phyloP scores from a whole-genome alignment of 1,140 invertebrate species.

The Drosophila tropicalis region DNA sequence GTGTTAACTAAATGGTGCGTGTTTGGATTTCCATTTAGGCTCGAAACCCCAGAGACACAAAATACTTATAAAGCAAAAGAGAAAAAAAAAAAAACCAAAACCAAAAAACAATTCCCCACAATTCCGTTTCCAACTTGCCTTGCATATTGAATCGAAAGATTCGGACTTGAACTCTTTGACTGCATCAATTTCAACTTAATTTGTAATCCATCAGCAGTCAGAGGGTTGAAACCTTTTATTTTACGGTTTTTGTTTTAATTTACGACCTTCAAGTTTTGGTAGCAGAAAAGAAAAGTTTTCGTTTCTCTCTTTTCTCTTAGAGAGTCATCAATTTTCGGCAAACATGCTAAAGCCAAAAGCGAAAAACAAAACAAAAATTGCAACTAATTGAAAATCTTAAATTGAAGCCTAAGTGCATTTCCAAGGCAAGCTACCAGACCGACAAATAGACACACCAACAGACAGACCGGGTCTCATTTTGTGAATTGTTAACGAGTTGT shows the following conservation, averaged over 20 bases:
- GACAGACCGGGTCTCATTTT: slow-evolving; percentile 25
- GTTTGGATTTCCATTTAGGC: slow-evolving; percentile 77
- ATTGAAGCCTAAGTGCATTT: slow-evolving; percentile 77
- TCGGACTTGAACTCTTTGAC: slow-evolving; percentile 42
- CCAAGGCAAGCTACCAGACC: slow-evolving; percentile 62
- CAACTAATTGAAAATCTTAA: slow-evolving; percentile 72
- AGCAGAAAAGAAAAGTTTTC: slow-evolving; percentile 34
- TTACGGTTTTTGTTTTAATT: slow-evolving; percentile 39
- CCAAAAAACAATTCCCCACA: slow-evolving; percentile 40
- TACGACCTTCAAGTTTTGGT: slow-evolving; percentile 49
- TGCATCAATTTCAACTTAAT: slow-evolving; percentile 62
- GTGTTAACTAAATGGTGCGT: slow-evolving; percentile 68
- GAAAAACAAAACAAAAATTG: slow-evolving; percentile 44
- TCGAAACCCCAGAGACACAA: slow-evolving; percentile 7
- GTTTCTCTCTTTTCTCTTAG: not conserved
- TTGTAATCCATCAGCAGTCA: slow-evolving; percentile 71
- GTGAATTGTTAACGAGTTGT: slow-evolving; percentile 61
- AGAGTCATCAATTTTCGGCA: slow-evolving; percentile 71
- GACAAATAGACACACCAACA: slow-evolving; percentile 44
- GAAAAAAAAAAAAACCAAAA: slow-evolving; percentile 4
- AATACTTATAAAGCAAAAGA: too few relatives aligned
- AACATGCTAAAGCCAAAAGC: slow-evolving; percentile 25
- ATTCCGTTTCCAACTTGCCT: slow-evolving; percentile 55
- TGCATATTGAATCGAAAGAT: slow-evolving; percentile 70
- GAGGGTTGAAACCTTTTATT: slow-evolving; percentile 42